These are phyloP conservation scores for Pristionchus entomophagus DNA, from an alignment of 2,888 invertebrate genomes.

Conservation along the genomic window DNA sequence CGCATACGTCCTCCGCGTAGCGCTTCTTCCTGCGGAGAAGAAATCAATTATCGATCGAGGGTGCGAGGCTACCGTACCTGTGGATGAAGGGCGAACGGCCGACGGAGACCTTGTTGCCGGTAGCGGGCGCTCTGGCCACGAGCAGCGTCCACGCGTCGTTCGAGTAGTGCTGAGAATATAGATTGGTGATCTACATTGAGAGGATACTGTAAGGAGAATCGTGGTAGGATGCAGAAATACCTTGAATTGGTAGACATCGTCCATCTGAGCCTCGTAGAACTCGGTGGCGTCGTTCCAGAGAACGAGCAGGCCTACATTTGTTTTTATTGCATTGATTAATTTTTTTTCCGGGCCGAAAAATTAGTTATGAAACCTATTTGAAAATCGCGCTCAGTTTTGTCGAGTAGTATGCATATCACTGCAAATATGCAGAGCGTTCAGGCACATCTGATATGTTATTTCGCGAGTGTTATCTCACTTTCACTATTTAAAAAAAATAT, in stretches of 20 bases:
- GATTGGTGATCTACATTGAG: not conserved
- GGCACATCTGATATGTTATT: no score
- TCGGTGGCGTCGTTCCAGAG: conserved; percentile 22
- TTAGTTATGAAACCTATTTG: no score
- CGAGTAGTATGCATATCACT: no score
- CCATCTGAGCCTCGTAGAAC: conserved; percentile 35
- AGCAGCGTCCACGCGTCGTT: conserved; percentile 39
- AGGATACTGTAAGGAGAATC: not conserved
- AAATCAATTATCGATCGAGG: not conserved
- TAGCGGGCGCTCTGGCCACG: not conserved
- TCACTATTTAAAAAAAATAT: not conserved
- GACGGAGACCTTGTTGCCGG: not conserved
- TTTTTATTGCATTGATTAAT: not conserved
- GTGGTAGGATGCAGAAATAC: no score
- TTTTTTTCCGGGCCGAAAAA: no score
- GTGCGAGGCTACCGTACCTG: not conserved
- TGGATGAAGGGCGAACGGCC: conserved; percentile 11
- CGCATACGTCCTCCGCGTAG: conserved; percentile 32
- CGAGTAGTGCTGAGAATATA: conserved; percentile 12
- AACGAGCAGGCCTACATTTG: not conserved
- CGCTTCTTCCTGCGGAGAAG: conserved; percentile 11
- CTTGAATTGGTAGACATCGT: conserved; percentile 39
- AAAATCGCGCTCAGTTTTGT: no score
- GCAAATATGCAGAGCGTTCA: no score
- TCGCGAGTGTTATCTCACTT: not conserved